Conservation (phyloP, 2,797 vertebrate genomes). For the Neosilurus hyrtlii region DNA sequence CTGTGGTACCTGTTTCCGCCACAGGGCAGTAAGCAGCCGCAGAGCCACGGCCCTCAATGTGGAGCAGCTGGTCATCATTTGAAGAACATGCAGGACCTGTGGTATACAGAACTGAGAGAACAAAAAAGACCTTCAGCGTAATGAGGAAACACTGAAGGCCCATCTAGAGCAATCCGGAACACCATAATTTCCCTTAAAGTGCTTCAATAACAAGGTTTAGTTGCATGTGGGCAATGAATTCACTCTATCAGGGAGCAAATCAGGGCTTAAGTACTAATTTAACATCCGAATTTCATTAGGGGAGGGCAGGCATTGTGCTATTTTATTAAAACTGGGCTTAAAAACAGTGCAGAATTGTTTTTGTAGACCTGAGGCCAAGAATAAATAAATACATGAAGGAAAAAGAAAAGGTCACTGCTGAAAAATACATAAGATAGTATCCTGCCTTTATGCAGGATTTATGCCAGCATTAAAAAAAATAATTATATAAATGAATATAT, state of each 20-base stretch:
- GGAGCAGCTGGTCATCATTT: constrained; percentile 77
- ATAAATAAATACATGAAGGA: neutral
- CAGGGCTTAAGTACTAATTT: constrained; percentile 9
- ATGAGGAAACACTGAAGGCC: constrained; percentile 12
- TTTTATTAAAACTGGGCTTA: constrained; percentile 6
- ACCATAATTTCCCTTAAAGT: constrained; percentile 21
- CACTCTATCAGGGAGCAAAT: neutral
- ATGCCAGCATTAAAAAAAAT: too few relatives aligned
- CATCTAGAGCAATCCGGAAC: constrained; percentile 16
- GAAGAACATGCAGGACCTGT: constrained; percentile 83
- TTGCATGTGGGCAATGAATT: constrained; percentile 22
- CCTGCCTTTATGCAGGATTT: too few relatives aligned
- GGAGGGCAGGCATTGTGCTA: neutral
- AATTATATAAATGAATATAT: too few relatives aligned
- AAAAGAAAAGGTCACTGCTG: neutral
- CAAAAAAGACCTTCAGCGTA: constrained; percentile 20
- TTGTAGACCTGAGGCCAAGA: neutral
- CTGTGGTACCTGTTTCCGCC: constrained; percentile 89
- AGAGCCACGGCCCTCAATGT: constrained; percentile 80
- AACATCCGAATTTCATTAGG: constrained; percentile 27
- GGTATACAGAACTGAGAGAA: constrained; percentile 84
- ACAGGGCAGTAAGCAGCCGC: constrained; percentile 85
- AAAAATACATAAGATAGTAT: neutral
- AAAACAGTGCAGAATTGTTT: neutral
- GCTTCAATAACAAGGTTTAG: constrained; percentile 1